phyloP scores from a whole-genome alignment of 2,797 vertebrate genomes.

The Myotis daubentonii region DNA sequence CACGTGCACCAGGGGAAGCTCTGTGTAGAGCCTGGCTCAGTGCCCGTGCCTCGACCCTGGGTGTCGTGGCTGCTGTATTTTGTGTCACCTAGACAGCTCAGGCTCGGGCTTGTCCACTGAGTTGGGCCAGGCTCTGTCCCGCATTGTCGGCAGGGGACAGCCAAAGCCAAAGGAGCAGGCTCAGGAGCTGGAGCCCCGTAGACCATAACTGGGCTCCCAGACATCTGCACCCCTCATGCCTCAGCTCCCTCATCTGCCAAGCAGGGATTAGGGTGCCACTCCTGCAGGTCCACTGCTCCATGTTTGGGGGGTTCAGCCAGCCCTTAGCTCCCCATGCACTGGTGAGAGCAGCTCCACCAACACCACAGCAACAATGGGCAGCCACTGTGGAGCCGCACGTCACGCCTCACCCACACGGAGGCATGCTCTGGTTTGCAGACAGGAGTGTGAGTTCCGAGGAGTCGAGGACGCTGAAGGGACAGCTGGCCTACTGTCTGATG shows the following conservation, averaged over 20 bases:
- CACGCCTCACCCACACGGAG: too few species aligned
- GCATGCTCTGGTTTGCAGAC: not conserved
- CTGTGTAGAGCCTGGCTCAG: not conserved
- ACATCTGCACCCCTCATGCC: not conserved
- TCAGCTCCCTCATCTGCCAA: not conserved
- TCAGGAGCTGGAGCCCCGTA: too few species aligned
- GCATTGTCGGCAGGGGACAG: not conserved
- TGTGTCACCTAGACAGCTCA: not conserved
- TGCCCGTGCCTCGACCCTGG: not conserved
- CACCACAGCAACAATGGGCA: too few species aligned
- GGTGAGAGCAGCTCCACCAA: not conserved
- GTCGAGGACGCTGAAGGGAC: fast-evolving
- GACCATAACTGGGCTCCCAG: not conserved
- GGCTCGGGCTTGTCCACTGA: not conserved
- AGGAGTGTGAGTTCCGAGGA: not conserved
- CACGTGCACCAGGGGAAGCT: not conserved
- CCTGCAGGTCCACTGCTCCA: not conserved
- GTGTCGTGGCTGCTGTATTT: not conserved
- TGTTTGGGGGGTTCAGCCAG: not conserved
- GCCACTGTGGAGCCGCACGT: not conserved
- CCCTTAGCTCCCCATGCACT: too few species aligned
- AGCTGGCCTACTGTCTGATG: not conserved
- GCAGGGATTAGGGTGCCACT: not conserved
- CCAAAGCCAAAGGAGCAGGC: not conserved
- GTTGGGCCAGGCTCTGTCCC: not conserved